phyloP scores from a whole-genome alignment of 2,888 invertebrate species.

The Corythucha ciliata region DNA sequence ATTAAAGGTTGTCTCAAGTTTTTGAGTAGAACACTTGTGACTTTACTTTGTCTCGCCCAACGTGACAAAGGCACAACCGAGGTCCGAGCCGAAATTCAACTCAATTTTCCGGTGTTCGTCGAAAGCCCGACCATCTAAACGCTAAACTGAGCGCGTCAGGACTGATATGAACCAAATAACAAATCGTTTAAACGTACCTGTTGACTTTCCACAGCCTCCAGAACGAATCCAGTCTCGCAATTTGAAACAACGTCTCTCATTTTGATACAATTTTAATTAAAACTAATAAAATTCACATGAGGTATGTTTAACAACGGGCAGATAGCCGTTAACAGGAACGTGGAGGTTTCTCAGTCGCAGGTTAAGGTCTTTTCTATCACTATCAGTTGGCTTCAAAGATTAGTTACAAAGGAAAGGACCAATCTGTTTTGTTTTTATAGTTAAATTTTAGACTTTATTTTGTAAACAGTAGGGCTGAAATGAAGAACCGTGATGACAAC shows the following conservation, averaged over 20 bases:
- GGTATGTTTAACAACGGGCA: no score
- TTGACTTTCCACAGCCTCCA: conserved; percentile 53
- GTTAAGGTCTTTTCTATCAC: no score
- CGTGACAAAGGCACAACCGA: conserved; percentile 68
- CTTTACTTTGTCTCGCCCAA: conserved; percentile 68
- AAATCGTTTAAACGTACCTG: conserved; percentile 46
- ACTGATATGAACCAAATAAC: not conserved
- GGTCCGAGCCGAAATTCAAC: conserved; percentile 71
- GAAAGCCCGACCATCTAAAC: conserved; percentile 68
- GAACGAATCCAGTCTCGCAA: conserved; percentile 61
- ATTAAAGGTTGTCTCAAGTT: not conserved
- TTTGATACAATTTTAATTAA: no score
- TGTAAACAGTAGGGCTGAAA: no score
- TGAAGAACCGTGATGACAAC: no score
- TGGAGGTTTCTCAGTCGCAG: no score
- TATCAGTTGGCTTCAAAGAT: no score
- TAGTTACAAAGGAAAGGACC: no score
- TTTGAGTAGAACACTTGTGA: not conserved
- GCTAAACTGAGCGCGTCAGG: conserved; percentile 40
- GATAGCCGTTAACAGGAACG: no score
- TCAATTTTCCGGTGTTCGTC: conserved; percentile 61
- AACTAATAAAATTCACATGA: no score
- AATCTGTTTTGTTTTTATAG: no score
- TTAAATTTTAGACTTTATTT: no score
- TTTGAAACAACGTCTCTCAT: conserved; percentile 43